Base-by-base conservation (phyloP, 2,113 vertebrate species). In the Mohoua ochrocephala region DNA sequence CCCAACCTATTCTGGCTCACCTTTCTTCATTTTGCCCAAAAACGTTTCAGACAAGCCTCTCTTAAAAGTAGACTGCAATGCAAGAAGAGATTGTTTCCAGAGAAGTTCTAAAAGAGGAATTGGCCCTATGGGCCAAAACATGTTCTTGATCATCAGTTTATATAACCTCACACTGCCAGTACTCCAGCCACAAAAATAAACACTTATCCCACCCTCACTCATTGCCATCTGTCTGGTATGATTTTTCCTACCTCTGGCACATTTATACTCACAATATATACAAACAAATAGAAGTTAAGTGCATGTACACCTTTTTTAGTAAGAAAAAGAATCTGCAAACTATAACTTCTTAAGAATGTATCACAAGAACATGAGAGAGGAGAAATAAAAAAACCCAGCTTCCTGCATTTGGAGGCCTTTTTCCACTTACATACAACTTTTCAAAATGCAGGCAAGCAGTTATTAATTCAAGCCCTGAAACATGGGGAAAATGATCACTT, bases 121-220 rank as follows among this genome's bases (percentile, higher is more conserved):
- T 93, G 80, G 67, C 37, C 33, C 45, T 45, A 15, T 49, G 28
- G 63, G 65, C 74, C 75, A 91, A 94, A 95, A 65, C 21, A 42
- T 23, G 54, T 35, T 93, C 61, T 41, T 73, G 33, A 83, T 91
- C 84, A 76, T 63, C 84, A 68, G 74, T 88, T 96, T 96, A 85
- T 35, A 44, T 47, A 96, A 95, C 74, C 78, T 93, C 91, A 91
- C 33, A 79, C 63, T 77, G 82, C 3, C 17, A 60, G 52, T 52
- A 61, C 45, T 90, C 41, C 54, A 91, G 82, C 11, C 78, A 93
- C 78, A 87, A 96, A 97, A 96, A 96, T 49, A 91, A 95, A 77
- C 78, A 93, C 53, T 91, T 89, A 45, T 28, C 71, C 70, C 10
- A 5, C 71, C 37, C 78, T 74, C 74, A 57, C 74, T 57, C 60